Evolutionary conservation across 2,113 vertebrate species (phyloP), one percentile per base, ranked within the genome.

Genomic region (Phasianus colchicus): DNA sequence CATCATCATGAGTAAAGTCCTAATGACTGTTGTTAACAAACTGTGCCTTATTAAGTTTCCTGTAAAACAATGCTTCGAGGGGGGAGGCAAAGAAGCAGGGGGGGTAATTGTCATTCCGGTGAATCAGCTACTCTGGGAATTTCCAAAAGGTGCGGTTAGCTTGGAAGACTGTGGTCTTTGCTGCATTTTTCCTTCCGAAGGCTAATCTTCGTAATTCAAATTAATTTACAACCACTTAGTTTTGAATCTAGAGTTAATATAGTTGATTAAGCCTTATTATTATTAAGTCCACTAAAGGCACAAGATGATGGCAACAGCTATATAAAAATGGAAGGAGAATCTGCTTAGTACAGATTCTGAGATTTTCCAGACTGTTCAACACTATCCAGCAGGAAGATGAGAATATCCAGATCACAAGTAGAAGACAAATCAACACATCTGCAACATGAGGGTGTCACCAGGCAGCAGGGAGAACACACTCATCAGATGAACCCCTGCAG

Each of bases 41-140:
- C 70, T 65, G 38, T n/a, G 60, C 64, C 91, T 84, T 88, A 94
- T 93, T 95, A 93, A 67, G 72, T 90, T 95, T 96, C 96, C 96
- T 90, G 94, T 96, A 96, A 93, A 90, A 95, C 93, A 85, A 83
- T 93, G 57, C 74, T 90, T 58, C 14, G 64, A 21, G 61, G 85
- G 14, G 54, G 81, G 47, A 12, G 69, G 75, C 40, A 48, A 66
- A 85, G 64, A 85, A 43, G 27, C 3, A 20, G 10, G 58, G 48
- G 17, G 17, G 25, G 54, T 91, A 72, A 83, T 93, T 93, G 83
- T 90, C 94, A 92, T 97, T 76, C 66, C 76, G 77, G 72, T 97
- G 96, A 97, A 95, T 97, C 96, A 97, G 93, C 89, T 92, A 80
- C 77, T 91, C 71, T 93, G 93, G 95, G 91, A 96, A 96, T 96